Base-by-base conservation (phyloP, 2,113 vertebrate genomes). In the Argyrosomus japonicus region DNA sequence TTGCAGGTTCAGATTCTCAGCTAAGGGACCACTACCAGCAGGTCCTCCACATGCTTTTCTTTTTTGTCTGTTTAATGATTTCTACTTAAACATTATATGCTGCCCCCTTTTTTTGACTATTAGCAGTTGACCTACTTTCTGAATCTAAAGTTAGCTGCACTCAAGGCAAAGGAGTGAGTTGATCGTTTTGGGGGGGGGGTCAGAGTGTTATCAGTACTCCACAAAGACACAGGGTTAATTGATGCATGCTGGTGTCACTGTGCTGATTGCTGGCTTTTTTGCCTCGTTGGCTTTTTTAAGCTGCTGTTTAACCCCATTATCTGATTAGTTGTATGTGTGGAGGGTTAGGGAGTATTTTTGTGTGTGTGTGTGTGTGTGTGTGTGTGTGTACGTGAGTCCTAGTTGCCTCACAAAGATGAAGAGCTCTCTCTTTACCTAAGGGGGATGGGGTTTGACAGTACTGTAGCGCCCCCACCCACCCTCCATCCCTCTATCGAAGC, bases 121-220 rank as follows among this genome's bases (percentile, higher is more conserved):
- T 85, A 86, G 60, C 69, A 79, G 68, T 75, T 86, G 92, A 85
- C 91, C 92, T 81, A 89, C 72, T 92, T 93, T 86, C 53, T 77
- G 18, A 73, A 80, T 83, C 86, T 90, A 92, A 85, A 88, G 79
- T 82, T 89, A 86, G 81, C 79, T 11, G 6, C 83, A 58, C 64
- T 74, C 68, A 68, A 89, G 72, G 79, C 78, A 45, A 84, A 70
- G 48, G 63, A 72, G 64, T 27, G 77, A 77, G 65, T 19, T 78
- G 63, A 83, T 88, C 6, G 7, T 29, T 65, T 62, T 70, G 29
- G 6, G 32, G 32, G 32, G 27, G 4, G 79, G 27, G 77, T 76
- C 62, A 78, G 45, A 3, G 87, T 74, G 80, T 78, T 88, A 88
- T 91, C 83, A 63, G 64, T 48, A 47, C 53, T 53, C 23, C 85